phyloP scores from a whole-genome alignment of 2,888 invertebrate species.

The Synanthedon vespiformis region DNA sequence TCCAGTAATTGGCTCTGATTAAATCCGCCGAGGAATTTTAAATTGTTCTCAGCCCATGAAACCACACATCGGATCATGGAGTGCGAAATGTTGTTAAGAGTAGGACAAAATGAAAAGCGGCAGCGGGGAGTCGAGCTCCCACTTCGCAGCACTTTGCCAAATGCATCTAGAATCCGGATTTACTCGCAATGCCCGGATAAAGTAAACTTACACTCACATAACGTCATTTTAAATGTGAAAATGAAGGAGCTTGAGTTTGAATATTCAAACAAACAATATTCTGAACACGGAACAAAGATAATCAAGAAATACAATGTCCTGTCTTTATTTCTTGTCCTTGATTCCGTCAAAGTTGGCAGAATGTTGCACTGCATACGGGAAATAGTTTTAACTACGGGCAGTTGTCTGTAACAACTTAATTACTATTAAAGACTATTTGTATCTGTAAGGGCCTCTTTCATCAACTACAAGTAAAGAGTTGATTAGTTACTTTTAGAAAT shows the following conservation, averaged over 20 bases:
- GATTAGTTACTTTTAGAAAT: too few relatives aligned
- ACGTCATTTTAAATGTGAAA: background rate
- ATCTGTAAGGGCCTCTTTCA: too few relatives aligned
- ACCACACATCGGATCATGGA: constrained; percentile 24
- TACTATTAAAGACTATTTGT: too few relatives aligned
- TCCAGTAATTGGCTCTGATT: background rate
- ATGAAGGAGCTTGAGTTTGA: background rate
- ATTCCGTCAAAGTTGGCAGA: too few relatives aligned
- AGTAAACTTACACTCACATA: constrained; percentile 23
- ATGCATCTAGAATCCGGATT: constrained; percentile 57
- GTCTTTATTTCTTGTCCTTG: too few relatives aligned
- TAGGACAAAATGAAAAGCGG: constrained; percentile 39
- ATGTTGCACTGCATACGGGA: too few relatives aligned
- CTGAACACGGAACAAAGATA: too few relatives aligned
- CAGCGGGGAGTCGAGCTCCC: constrained; percentile 27
- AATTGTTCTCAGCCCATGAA: background rate
- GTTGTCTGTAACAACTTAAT: too few relatives aligned
- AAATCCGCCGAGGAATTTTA: background rate
- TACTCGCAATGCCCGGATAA: constrained; percentile 37
- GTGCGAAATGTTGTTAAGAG: constrained; percentile 59
- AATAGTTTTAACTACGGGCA: too few relatives aligned
- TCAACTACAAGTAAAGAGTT: too few relatives aligned
- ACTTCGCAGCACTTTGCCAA: constrained; percentile 48
- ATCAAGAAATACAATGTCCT: too few relatives aligned
- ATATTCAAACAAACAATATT: too few relatives aligned